Percentiles rank a stretch among this genome's conserved stretches.
These are phyloP conservation scores for Rhinella marina DNA, from an alignment of 2,797 vertebrate genomes.

Conservation along the genomic window DNA sequence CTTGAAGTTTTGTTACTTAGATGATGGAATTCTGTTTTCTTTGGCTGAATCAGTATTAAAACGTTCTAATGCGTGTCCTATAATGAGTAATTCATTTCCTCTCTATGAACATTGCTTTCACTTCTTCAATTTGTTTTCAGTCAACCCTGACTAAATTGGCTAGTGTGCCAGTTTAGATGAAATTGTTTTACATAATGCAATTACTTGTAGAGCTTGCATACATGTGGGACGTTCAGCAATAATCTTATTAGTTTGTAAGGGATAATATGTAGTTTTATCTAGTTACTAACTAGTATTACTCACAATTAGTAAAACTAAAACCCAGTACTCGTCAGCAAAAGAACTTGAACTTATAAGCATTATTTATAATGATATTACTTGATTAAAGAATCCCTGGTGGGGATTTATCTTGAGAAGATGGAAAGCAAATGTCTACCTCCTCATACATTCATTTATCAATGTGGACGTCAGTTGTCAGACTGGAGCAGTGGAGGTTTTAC, in stretches of 20 bases:
- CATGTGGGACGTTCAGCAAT: not conserved
- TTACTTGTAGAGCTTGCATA: not conserved
- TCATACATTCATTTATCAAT: slow-evolving; percentile 47
- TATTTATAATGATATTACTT: slow-evolving; percentile 13
- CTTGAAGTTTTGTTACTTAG: too few relatives aligned
- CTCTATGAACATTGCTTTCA: too few relatives aligned
- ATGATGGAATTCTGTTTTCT: too few relatives aligned
- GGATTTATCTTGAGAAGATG: slow-evolving; percentile 26
- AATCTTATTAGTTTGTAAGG: not conserved
- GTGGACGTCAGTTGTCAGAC: slow-evolving; percentile 27
- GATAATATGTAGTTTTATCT: not conserved
- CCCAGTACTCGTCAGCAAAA: not conserved
- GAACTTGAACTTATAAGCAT: not conserved
- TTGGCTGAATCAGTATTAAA: too few relatives aligned
- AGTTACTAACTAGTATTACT: not conserved
- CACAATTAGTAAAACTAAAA: not conserved
- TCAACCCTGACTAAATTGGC: too few relatives aligned
- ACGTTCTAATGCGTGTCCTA: too few relatives aligned
- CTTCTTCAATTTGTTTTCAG: too few relatives aligned
- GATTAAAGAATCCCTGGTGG: slow-evolving; percentile 12
- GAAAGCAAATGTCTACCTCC: slow-evolving; percentile 20
- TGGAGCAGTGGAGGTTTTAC: slow-evolving; percentile 19
- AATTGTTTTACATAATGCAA: too few relatives aligned
- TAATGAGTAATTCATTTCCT: too few relatives aligned
- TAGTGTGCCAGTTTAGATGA: too few relatives aligned